phyloP scores from a whole-genome alignment of 2,113 vertebrate genomes.

The Misgurnus anguillicaudatus region DNA sequence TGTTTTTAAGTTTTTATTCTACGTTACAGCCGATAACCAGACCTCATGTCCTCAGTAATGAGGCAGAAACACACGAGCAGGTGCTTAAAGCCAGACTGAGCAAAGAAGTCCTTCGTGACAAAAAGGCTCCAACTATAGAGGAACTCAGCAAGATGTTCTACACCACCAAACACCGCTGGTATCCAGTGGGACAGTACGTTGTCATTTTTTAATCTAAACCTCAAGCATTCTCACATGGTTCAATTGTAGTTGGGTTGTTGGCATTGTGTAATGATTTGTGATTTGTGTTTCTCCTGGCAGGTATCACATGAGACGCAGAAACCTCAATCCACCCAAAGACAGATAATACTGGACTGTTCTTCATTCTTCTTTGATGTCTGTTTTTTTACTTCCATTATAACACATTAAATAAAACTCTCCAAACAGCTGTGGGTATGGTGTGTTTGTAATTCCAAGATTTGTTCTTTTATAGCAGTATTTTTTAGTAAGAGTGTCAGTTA shows the following conservation, averaged over 20 bases:
- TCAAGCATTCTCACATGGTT: neutral
- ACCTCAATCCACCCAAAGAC: conserved; percentile 61
- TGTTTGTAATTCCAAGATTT: neutral
- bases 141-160: conserved; percentile 96
- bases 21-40: conserved; percentile 79
- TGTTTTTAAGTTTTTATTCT: neutral
- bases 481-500: too few relatives aligned
- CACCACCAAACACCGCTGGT: conserved; percentile 96
- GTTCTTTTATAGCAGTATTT: neutral
- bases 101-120: conserved; percentile 66
- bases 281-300: conserved; percentile 61
- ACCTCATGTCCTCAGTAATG: conserved; percentile 76
- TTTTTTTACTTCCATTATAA: neutral
- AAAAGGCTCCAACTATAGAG: conserved; percentile 80
- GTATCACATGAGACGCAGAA: conserved; percentile 60
- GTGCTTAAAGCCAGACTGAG: conserved; percentile 84
- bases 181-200: conserved; percentile 92
- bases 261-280: neutral
- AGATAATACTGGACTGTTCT: conserved; percentile 42
- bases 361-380: neutral
- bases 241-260: neutral
- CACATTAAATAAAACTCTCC: conserved; percentile 10
- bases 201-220: neutral
- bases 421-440: neutral
- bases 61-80: conserved; percentile 86